Base-by-base conservation (phyloP, 2,797 vertebrate species). In the Tinamus major region DNA sequence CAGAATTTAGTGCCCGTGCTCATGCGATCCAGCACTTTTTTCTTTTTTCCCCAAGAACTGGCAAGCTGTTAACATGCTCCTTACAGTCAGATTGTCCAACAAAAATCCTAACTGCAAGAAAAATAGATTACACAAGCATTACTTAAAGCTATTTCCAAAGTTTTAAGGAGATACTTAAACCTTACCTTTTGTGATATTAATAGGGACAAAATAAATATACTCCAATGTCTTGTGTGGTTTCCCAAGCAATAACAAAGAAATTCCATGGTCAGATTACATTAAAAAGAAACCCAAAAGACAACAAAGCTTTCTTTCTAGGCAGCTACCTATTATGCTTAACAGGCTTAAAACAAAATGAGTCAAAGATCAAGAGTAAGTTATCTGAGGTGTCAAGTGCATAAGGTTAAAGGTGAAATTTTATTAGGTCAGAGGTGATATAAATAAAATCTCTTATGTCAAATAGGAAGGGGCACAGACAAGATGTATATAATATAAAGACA, bases 341-440 rank as follows among this genome's bases (percentile, higher is more conserved):
- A 87, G 85, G 93, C 96, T 97, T 92, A 95, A 97, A 97, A 97
- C 93, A 97, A 94, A 95, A 96, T 26, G 72, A 97, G 97, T 97
- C 97, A 98, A 96, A 98, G 97, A 97, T 96, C 97, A 97, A 95
- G 96, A 97, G 93, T 96, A 97, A 97, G 96, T 96, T 97, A 97
- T 97, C 85, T 92, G 95, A 98, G 96, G 95, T 97, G 97, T 97
- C 98, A 98, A 98, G 97, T 97, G 97, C 92, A 96, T 90, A 96
- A 98, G 98, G 98, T 98, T 97, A 99, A 98, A 98, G 97, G 97
- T 97, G 98, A 96, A 97, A 98, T 98, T 98, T 98, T 98, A 97
- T 97, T 89, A 95, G 96, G 97, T 98, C 96, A 97, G 96, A 96
- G 97, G 97, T 97, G 96, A 97, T 70, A 98, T 98, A 98, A 98